Percentiles rank a stretch among this genome's conserved stretches.
phyloP scores from a whole-genome alignment of 2,113 vertebrate genomes.

The Phodopus roborovskii region DNA sequence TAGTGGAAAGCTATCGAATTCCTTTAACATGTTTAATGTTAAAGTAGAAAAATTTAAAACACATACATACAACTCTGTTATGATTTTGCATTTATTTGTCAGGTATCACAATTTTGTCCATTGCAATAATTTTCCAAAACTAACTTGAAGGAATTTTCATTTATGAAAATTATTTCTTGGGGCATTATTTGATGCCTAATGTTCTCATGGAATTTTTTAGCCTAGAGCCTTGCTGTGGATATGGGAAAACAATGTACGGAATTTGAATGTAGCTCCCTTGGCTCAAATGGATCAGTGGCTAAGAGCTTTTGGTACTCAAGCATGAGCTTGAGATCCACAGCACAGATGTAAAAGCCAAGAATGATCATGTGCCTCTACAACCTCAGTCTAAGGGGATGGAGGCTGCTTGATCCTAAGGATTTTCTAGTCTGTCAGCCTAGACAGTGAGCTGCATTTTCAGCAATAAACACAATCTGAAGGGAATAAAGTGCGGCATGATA shows the following conservation, averaged over 20 bases:
- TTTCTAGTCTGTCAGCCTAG: not conserved
- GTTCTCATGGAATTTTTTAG: not conserved
- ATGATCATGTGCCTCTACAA: not conserved
- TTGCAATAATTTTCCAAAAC: not conserved
- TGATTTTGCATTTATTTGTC: slow-evolving; percentile 38
- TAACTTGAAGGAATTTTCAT: slow-evolving; percentile 19
- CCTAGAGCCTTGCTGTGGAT: not conserved
- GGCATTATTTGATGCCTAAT: not conserved
- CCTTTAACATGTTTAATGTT: not conserved
- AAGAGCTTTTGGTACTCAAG: not conserved
- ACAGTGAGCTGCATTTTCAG: not conserved
- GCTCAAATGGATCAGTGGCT: not conserved
- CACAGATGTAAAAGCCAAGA: not conserved
- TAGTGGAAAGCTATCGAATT: not conserved
- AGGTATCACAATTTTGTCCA: not conserved
- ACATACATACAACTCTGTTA: not conserved
- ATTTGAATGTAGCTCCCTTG: not conserved
- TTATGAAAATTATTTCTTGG: not conserved
- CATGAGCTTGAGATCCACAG: not conserved
- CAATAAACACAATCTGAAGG: not conserved
- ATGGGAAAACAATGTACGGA: not conserved
- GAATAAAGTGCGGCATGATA: not conserved
- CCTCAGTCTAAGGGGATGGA: not conserved
- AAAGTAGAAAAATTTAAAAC: slow-evolving; percentile 35
- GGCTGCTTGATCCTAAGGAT: not conserved